These are phyloP conservation scores for Bombus confusus DNA, from an alignment of 1,140 invertebrate genomes.

Conservation along the genomic window DNA sequence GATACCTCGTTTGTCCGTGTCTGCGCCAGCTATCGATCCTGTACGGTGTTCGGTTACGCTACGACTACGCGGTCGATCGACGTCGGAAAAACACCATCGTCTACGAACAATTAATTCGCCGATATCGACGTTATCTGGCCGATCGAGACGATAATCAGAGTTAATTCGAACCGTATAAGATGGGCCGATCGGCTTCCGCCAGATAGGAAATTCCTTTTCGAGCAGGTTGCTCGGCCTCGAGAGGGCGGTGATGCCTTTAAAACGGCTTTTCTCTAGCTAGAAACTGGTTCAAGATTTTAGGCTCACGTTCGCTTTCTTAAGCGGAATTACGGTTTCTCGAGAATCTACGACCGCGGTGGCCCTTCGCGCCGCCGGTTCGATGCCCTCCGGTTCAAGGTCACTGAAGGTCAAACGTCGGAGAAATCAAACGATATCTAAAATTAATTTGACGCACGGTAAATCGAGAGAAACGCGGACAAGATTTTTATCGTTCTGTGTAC, in stretches of 20 bases:
- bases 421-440: too few species aligned
- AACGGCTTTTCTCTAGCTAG: not conserved
- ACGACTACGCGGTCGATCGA: not conserved
- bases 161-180: not conserved
- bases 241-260: not conserved
- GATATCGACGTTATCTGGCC: not conserved
- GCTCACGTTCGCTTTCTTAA: slow-evolving; percentile 20
- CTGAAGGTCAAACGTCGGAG: slow-evolving; percentile 1
- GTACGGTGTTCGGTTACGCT: slow-evolving; percentile 3
- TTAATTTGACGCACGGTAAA: not conserved
- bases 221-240: not conserved
- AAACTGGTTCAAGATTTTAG: not conserved
- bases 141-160: not conserved
- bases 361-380: slow-evolving; percentile 8
- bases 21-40: not conserved
- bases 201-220: not conserved
- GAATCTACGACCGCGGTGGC: slow-evolving; percentile 1
- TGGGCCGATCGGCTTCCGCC: not conserved
- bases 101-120: slow-evolving; percentile 16
- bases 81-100: not conserved
- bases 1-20: not conserved
- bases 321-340: slow-evolving; percentile 17
- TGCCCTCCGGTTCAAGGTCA: slow-evolving; percentile 10
- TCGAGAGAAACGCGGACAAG: not conserved
- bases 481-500: not conserved